A percentile compares a stretch with the other conserved stretches of the same genome.
Evolutionary conservation across 2,888 invertebrate genomes (phyloP).

Genomic region (Eupithecia dodoneata): DNA sequence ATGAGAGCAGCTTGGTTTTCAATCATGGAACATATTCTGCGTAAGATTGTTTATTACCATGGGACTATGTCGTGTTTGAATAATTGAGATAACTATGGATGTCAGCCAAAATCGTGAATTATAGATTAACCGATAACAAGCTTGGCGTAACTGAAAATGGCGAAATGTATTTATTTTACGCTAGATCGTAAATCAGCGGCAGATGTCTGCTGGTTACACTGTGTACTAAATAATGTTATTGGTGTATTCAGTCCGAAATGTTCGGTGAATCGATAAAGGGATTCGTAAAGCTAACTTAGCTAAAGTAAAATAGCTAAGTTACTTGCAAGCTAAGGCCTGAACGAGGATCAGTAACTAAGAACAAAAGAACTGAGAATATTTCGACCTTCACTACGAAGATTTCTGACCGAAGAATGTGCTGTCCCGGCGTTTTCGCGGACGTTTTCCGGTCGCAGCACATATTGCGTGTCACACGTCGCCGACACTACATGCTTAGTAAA

Average conservation of each 20-base stretch:
- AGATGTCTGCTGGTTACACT: slow-evolving; percentile 21
- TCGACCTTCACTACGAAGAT: too few relatives aligned
- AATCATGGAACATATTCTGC: neutral
- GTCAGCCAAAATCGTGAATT: slow-evolving; percentile 30
- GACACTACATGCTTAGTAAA: too few relatives aligned
- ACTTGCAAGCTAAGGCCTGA: too few relatives aligned
- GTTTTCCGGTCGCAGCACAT: too few relatives aligned
- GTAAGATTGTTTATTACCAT: neutral
- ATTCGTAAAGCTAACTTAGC: slow-evolving; percentile 35
- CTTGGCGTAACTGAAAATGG: slow-evolving; percentile 25
- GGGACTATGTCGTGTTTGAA: neutral
- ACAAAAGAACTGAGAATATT: too few relatives aligned
- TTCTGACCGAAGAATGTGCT: too few relatives aligned
- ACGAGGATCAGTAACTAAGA: too few relatives aligned
- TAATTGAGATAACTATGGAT: slow-evolving; percentile 25
- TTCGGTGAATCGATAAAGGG: slow-evolving; percentile 43
- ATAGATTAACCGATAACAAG: slow-evolving; percentile 23
- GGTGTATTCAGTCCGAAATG: slow-evolving; percentile 24
- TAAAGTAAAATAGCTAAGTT: neutral
- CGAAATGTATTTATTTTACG: slow-evolving; percentile 23
- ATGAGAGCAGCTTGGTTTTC: neutral
- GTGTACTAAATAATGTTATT: slow-evolving; percentile 17
- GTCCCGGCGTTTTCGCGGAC: too few relatives aligned
- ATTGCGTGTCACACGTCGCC: too few relatives aligned
- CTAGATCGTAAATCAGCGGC: slow-evolving; percentile 27